Percentiles rank a stretch among this genome's conserved stretches.
Evolutionary conservation across 2,113 vertebrate species (phyloP).

Genomic region (Saccopteryx bilineata): DNA sequence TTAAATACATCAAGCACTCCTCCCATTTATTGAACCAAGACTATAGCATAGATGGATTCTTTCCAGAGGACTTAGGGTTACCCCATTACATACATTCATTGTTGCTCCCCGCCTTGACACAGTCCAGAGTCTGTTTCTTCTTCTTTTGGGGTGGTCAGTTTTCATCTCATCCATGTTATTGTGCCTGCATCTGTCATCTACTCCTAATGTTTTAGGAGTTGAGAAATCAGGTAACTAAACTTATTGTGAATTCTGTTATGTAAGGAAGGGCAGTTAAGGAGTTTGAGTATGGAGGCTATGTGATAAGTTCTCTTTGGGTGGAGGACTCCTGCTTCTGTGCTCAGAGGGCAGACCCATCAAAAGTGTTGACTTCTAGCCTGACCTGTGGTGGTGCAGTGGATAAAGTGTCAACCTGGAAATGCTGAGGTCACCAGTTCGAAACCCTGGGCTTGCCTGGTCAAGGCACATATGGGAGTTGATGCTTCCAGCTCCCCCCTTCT

Average conservation of each 20-base stretch:
- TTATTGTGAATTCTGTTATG: neutral
- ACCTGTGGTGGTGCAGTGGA: too few species aligned
- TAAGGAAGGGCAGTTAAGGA: neutral
- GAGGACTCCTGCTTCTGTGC: neutral
- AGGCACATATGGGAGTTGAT: too few species aligned
- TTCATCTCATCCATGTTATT: neutral
- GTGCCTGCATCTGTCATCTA: neutral
- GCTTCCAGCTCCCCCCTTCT: too few species aligned
- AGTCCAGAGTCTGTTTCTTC: neutral
- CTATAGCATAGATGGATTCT: neutral
- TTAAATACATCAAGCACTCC: neutral
- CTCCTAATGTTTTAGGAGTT: neutral
- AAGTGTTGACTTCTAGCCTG: neutral
- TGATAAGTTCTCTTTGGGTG: neutral
- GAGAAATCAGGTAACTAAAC: conserved; percentile 20
- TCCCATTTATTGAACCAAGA: neutral
- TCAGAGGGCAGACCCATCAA: neutral
- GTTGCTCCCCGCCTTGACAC: neutral
- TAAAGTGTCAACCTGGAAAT: too few species aligned
- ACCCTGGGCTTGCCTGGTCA: too few species aligned
- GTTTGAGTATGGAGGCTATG: neutral
- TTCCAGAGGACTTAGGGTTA: neutral
- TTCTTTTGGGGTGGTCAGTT: neutral
- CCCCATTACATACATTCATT: rapidly evolving
- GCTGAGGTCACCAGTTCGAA: too few species aligned